phyloP scores from a whole-genome alignment of 2,113 vertebrate species.

The Dryoscopus gambensis region DNA sequence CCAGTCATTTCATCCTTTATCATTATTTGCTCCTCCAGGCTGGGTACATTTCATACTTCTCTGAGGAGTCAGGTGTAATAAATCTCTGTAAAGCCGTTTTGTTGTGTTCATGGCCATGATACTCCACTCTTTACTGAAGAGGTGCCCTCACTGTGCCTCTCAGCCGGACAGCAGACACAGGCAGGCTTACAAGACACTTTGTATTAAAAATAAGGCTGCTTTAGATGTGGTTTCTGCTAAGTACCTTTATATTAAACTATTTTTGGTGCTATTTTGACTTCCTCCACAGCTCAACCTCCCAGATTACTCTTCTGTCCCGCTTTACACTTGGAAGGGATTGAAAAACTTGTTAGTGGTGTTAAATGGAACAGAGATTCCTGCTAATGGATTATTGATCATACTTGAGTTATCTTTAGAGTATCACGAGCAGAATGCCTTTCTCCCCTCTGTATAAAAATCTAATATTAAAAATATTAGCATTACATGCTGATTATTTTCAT shows the following conservation, averaged over 20 bases:
- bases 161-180: neutral
- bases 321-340: neutral
- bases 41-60: neutral
- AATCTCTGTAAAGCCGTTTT: neutral
- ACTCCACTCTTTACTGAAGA: neutral
- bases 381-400: slow-evolving; percentile 33
- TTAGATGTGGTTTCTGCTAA: neutral
- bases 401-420: neutral
- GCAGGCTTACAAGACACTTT: neutral
- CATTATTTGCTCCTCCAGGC: neutral
- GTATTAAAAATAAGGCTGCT: neutral
- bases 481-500: neutral
- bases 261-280: neutral
- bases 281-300: neutral
- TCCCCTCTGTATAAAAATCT: neutral
- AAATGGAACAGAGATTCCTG: slow-evolving; percentile 14
- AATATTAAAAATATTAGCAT: neutral
- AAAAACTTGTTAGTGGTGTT: neutral
- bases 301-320: neutral
- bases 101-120: neutral
- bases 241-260: neutral
- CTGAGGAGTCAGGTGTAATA: neutral
- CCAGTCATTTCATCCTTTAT: neutral
- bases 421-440: neutral
- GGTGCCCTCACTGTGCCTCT: neutral